A percentile compares a stretch with the other conserved stretches of the same genome.
Conservation (phyloP, 2,113 vertebrate species). For the Perccottus glenii region DNA sequence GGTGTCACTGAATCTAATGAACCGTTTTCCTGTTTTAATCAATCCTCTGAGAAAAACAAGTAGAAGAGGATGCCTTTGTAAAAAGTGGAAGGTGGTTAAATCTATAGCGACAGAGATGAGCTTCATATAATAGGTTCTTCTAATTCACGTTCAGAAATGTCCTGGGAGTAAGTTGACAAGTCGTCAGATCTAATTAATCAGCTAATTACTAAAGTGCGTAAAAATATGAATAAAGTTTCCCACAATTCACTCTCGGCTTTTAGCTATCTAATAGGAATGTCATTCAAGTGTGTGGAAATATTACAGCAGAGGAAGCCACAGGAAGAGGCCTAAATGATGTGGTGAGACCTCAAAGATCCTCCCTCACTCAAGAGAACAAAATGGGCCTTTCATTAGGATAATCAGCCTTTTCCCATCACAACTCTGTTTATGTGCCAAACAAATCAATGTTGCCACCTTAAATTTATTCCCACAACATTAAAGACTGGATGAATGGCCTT, state of each 20-base stretch:
- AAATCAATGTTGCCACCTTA: constrained; percentile 58
- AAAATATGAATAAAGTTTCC: constrained; percentile 45
- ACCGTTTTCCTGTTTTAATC: constrained; percentile 69
- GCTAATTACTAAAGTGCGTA: constrained; percentile 59
- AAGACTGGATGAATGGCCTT: constrained; percentile 60
- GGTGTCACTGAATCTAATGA: constrained; percentile 71
- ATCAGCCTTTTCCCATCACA: constrained; percentile 56
- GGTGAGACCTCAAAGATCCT: constrained; percentile 62
- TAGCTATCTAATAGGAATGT: constrained; percentile 36
- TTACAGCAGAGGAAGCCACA: constrained; percentile 37
- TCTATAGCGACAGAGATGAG: constrained; percentile 25
- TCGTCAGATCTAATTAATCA: constrained; percentile 65
- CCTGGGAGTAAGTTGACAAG: constrained; percentile 57
- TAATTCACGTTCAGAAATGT: constrained; percentile 58
- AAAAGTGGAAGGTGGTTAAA: constrained; percentile 13
- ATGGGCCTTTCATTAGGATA: constrained; percentile 69
- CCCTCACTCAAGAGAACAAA: constrained; percentile 43
- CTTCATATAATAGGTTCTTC: constrained; percentile 18
- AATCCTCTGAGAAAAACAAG: constrained; percentile 40
- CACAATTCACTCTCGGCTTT: constrained; percentile 36
- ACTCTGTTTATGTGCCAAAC: constrained; percentile 50
- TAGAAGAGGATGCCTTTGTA: constrained; percentile 27
- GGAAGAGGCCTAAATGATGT: constrained; percentile 46
- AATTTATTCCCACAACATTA: constrained; percentile 52
- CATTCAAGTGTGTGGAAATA: constrained; percentile 16